Conservation (phyloP, 2,888 invertebrate genomes). For the Leptarthrus brevirostris region DNA sequence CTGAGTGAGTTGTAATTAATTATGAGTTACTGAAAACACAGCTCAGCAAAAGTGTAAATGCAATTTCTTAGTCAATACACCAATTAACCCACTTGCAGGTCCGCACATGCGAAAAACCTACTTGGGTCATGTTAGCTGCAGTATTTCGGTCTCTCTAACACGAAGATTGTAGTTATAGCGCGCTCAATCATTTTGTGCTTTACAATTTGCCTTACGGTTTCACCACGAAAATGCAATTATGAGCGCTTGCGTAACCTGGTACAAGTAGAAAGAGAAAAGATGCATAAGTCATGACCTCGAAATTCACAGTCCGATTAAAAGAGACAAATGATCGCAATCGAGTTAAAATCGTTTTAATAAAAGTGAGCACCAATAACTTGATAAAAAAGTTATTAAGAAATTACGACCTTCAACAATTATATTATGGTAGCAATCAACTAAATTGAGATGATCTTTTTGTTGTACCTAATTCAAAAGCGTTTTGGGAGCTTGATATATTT, state of each 20-base stretch:
- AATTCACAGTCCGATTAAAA: background rate
- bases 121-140: background rate
- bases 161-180: slow-evolving; percentile 7
- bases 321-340: background rate
- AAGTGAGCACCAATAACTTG: too few relatives aligned
- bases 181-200: background rate
- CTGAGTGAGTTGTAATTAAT: background rate
- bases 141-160: background rate
- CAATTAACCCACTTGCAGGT: slow-evolving; percentile 15
- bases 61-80: slow-evolving; percentile 19
- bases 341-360: too few relatives aligned
- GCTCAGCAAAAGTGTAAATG: background rate
- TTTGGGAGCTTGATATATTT: too few relatives aligned
- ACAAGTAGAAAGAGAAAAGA: slow-evolving; percentile 6
- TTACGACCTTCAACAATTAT: too few relatives aligned
- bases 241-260: slow-evolving; percentile 9
- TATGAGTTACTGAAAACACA: background rate
- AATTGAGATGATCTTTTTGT: too few relatives aligned
- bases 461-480: too few relatives aligned
- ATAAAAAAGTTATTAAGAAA: too few relatives aligned
- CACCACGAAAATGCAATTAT: slow-evolving; percentile 25
- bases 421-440: too few relatives aligned
- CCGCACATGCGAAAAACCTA: background rate
- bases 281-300: slow-evolving; percentile 29
- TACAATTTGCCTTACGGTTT: slow-evolving; percentile 17